A percentile compares a stretch with the other conserved stretches of the same genome.
phyloP scores from a whole-genome alignment of 1,140 invertebrate genomes.

The Chionoecetes opilio region DNA sequence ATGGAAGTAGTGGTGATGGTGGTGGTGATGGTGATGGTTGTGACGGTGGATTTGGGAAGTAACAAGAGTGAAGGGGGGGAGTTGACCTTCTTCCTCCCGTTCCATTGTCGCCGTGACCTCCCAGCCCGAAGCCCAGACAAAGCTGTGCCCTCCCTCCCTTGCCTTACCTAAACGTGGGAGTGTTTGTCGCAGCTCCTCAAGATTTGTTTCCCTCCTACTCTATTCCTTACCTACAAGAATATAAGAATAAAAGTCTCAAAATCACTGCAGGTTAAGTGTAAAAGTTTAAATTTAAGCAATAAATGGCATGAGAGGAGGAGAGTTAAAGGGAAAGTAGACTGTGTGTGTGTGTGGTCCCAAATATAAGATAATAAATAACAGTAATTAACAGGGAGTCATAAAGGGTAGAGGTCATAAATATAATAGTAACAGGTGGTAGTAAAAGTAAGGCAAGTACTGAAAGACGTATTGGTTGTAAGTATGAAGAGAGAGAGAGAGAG shows the following conservation, averaged over 20 bases:
- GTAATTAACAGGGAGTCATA: too few species aligned
- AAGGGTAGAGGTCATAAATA: too few species aligned
- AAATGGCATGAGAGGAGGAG: too few species aligned
- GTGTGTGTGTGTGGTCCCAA: too few species aligned
- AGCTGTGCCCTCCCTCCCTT: neutral
- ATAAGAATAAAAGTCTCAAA: neutral
- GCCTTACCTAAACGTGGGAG: conserved; percentile 12
- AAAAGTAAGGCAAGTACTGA: too few species aligned
- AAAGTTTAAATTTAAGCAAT: too few species aligned
- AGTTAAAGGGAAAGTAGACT: too few species aligned
- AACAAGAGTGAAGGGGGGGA: neutral
- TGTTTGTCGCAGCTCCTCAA: neutral
- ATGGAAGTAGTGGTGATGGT: too few species aligned
- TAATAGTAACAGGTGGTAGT: too few species aligned
- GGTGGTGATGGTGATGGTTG: neutral
- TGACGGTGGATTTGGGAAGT: conserved; percentile 14
- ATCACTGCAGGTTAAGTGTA: too few species aligned
- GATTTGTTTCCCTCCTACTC: neutral
- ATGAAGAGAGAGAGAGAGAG: neutral
- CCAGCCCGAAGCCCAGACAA: neutral
- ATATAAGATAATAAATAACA: too few species aligned
- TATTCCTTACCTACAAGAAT: neutral
- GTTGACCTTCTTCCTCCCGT: neutral
- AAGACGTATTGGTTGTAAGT: too few species aligned
- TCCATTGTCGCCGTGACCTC: conserved; percentile 13